Evolutionary conservation across 2,797 vertebrate genomes (phyloP).

Genomic region (Bradypus variegatus): DNA sequence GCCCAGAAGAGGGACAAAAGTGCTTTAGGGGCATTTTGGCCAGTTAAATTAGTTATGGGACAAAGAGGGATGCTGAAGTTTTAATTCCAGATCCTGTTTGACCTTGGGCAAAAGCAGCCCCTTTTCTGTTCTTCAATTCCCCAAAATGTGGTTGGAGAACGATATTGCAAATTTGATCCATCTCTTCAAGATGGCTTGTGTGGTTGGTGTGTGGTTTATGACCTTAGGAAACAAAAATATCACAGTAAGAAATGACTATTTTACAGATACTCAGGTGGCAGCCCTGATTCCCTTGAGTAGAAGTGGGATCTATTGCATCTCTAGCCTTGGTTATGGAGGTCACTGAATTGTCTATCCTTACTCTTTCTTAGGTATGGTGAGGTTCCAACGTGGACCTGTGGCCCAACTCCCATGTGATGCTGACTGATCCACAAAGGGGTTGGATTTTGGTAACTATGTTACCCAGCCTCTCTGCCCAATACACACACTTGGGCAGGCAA

Average conservation of each 20-base stretch:
- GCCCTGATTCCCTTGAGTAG: background rate
- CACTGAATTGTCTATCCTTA: background rate
- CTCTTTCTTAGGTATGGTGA: background rate
- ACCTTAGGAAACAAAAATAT: conserved; percentile 48
- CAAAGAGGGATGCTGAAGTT: background rate
- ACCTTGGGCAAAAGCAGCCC: conserved; percentile 46
- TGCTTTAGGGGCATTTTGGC: conserved; percentile 36
- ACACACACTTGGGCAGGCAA: background rate
- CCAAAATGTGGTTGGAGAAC: conserved; percentile 20
- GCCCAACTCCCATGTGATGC: background rate
- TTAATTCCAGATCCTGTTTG: conserved; percentile 48
- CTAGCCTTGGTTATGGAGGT: background rate
- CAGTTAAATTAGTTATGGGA: conserved; percentile 42
- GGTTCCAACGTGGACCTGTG: background rate
- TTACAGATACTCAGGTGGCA: background rate
- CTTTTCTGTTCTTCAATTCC: conserved; percentile 34
- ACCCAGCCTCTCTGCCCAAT: background rate
- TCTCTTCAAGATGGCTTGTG: conserved; percentile 38
- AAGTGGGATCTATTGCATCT: background rate
- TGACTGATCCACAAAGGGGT: background rate
- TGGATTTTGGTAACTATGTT: background rate
- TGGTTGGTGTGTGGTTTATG: conserved; percentile 47
- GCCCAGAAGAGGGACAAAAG: conserved; percentile 31
- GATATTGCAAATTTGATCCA: conserved; percentile 19
- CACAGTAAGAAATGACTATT: conserved; percentile 31